Evolutionary conservation across 2,888 invertebrate genomes (phyloP), one percentile per base, ranked within the genome.

Genomic region (Apamea anceps): DNA sequence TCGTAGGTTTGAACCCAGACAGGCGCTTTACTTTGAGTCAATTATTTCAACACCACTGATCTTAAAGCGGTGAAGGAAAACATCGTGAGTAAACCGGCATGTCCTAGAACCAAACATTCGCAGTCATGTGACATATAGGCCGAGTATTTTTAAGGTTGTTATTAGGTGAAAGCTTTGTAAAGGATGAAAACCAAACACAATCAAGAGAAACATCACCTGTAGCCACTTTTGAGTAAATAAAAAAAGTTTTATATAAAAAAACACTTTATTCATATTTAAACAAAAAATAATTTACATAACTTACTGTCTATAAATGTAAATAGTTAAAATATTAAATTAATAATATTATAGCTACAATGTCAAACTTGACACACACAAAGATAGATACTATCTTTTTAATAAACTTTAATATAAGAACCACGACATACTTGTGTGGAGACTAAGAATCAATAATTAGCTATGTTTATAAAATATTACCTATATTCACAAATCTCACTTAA

Each of bases 381-480:
- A 90, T 90, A 90, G 90, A 90, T 90, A 83, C 90, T 90, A 90
- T 90, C 90, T 88, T 85, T 84, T 54, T 70, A 48, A 4, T 62
- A 70, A 73, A 70, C 37, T 63, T 66, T 71, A 42, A 77, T n/a
- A 65, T n/a, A 37, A 48, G 3, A 68, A 78, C 62, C 72, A 77
- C 62, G 15, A 28, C n/a, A 65, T 51, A 65, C 32, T 66, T 75
- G 28, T 42, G 62, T 70, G 60, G 63, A 21, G 5, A 66, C 37
- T 65, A 67, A 72, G 1, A 67, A 62, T 28, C 1, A 57, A 45
- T 57, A 15, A 62, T 15, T n/a, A 67, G 10, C 25, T 62, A 60
- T 10, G 21, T 15, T 37, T 67, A 8, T 25, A 57, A 8, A 25
- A 28, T 54, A 51, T 28, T 12, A 45, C 28, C 6, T 32, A n/a